Evolutionary conservation across 2,113 vertebrate species (phyloP).

Genomic region (Oryzias curvinotus): DNA sequence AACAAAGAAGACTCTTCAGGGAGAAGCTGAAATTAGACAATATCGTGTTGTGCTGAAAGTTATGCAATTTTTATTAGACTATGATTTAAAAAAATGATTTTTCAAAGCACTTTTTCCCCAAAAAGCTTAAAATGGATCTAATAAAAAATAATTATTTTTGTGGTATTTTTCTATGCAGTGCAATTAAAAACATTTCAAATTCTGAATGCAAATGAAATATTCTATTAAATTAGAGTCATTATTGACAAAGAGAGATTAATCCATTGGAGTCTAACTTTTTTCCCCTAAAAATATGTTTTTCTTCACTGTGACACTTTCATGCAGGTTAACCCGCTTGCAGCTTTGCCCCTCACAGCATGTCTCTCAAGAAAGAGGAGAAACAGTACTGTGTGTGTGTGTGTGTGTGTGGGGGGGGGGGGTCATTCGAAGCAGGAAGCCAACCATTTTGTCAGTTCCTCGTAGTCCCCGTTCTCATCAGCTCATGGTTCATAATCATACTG

Average conservation of each 20-base stretch:
- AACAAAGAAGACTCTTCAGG: conserved; percentile 15
- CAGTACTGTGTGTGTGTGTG: not conserved
- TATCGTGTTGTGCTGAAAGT: too few relatives aligned
- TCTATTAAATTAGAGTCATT: too few relatives aligned
- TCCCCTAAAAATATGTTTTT: conserved; percentile 1
- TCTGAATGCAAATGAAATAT: too few relatives aligned
- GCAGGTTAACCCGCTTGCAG: conserved; percentile 39
- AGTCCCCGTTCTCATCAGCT: conserved; percentile 51
- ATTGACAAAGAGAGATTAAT: too few relatives aligned
- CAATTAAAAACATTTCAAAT: too few relatives aligned
- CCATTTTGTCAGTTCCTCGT: conserved; percentile 45
- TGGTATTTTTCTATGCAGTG: too few relatives aligned
- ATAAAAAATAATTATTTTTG: too few relatives aligned
- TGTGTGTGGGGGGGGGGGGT: conserved; percentile 2
- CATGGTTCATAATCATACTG: conserved; percentile 39
- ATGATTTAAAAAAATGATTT: too few relatives aligned
- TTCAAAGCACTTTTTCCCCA: too few relatives aligned
- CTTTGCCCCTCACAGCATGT: conserved; percentile 32
- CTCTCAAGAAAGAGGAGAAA: conserved; percentile 37
- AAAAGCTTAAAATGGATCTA: too few relatives aligned
- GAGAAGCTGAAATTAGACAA: not conserved
- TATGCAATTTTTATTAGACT: too few relatives aligned
- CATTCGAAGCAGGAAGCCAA: conserved; percentile 38
- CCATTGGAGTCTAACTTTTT: conserved; percentile 29
- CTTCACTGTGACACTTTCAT: conserved; percentile 35